phyloP scores from a whole-genome alignment of 2,113 vertebrate species.

The chimpanzee (Pan troglodytes) region NHGRI_mPanTro3-v2.1_pri NC_072420.2:46708001-46708500 shows the following conservation, averaged over 20 bases:
- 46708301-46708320: background rate
- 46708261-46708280: background rate
- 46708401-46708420: background rate
- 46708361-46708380: too few species aligned
- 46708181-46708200: background rate
- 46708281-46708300: background rate
- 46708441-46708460: background rate
- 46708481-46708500: background rate
- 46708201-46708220: background rate
- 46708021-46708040: background rate
- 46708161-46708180: background rate
- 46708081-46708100: too few species aligned
- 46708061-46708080: background rate
- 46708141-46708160: background rate
- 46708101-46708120: rapidly evolving
- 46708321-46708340: background rate
- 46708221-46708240: background rate
- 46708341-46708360: background rate
- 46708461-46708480: background rate
- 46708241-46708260: background rate
- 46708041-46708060: background rate
- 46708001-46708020: background rate
- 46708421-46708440: background rate
- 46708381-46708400: background rate
- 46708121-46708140: too few species aligned